phyloP scores from a whole-genome alignment of 1,140 invertebrate genomes.

The Eulimnadia texana region DNA sequence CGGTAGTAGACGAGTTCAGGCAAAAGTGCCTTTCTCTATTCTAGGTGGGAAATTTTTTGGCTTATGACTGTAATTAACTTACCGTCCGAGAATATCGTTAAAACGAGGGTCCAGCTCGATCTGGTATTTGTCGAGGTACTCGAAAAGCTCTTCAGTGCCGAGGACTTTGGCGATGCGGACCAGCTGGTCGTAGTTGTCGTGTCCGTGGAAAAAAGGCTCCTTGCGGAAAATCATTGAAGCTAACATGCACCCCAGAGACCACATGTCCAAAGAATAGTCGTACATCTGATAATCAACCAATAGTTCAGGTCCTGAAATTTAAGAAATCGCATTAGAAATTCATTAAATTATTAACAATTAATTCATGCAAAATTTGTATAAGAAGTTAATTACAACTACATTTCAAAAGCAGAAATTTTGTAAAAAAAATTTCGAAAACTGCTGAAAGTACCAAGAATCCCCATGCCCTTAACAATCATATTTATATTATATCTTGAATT shows the following conservation, averaged over 20 bases:
- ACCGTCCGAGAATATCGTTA: constrained; percentile 95
- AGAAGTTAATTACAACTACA: no score
- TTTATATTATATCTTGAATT: no score
- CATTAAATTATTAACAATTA: no score
- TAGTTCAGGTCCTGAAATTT: constrained; percentile 85
- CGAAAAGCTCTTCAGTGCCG: constrained; percentile 97
- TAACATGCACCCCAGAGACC: constrained; percentile 98
- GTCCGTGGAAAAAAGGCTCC: constrained; percentile 99
- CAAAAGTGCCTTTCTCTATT: no score
- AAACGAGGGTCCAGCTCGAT: constrained; percentile 97
- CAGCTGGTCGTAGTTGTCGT: constrained; percentile 99
- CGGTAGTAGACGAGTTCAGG: no score
- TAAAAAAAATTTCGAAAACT: no score
- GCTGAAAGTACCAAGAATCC: no score
- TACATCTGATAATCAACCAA: constrained; percentile 99
- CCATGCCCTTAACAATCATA: no score
- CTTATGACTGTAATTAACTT: constrained; percentile 20
- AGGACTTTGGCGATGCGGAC: constrained; percentile 99
- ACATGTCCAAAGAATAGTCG: constrained; percentile 99
- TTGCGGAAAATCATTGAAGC: constrained; percentile 99
- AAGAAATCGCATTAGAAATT: no score
- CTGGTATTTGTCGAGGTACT: constrained; percentile 99
- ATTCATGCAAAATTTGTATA: no score
- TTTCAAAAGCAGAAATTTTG: no score
- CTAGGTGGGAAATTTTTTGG: no score